These are phyloP conservation scores for Hiodon alosoides DNA, from an alignment of 2,113 vertebrate species.

Conservation along the genomic window DNA sequence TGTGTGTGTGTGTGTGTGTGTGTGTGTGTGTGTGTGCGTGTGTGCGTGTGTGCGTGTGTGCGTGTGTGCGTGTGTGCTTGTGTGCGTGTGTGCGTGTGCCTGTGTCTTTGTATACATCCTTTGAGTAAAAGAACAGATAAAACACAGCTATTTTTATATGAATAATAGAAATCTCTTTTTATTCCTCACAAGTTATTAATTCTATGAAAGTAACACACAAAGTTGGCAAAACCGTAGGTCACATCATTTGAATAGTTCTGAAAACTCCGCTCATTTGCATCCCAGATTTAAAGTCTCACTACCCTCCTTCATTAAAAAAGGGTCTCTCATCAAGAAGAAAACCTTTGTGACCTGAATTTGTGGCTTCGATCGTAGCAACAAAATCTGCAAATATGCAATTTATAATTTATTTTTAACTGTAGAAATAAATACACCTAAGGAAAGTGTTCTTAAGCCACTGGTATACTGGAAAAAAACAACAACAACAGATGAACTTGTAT, in stretches of 20 bases:
- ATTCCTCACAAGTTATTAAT: slow-evolving; percentile 16
- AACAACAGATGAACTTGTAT: slow-evolving; percentile 48
- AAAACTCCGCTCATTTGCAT: slow-evolving; percentile 12
- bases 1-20: slow-evolving; percentile 21
- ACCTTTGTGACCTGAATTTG: slow-evolving; percentile 73
- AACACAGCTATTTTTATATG: slow-evolving; percentile 31
- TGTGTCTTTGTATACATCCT: slow-evolving; percentile 5
- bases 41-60: slow-evolving; percentile 14
- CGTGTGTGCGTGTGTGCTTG: not conserved
- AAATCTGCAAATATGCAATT: slow-evolving; percentile 93
- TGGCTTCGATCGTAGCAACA: slow-evolving; percentile 80
- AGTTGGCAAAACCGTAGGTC: not conserved
- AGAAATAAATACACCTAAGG: slow-evolving; percentile 55
- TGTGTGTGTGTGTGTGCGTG: slow-evolving; percentile 34
- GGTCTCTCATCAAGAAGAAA: slow-evolving; percentile 69
- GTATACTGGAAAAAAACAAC: slow-evolving; percentile 53
- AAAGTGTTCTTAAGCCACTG: slow-evolving; percentile 89
- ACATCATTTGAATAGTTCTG: not conserved
- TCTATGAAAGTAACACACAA: not conserved
- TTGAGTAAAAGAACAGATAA: slow-evolving; percentile 17
- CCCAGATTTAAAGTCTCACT: slow-evolving; percentile 40
- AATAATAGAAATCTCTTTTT: slow-evolving; percentile 30
- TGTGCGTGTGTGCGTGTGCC: too few relatives aligned
- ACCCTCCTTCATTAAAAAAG: slow-evolving; percentile 53
- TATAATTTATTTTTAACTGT: slow-evolving; percentile 78